phyloP scores from a whole-genome alignment of 1,140 invertebrate genomes.

The Ceratosolen solmsi region DNA sequence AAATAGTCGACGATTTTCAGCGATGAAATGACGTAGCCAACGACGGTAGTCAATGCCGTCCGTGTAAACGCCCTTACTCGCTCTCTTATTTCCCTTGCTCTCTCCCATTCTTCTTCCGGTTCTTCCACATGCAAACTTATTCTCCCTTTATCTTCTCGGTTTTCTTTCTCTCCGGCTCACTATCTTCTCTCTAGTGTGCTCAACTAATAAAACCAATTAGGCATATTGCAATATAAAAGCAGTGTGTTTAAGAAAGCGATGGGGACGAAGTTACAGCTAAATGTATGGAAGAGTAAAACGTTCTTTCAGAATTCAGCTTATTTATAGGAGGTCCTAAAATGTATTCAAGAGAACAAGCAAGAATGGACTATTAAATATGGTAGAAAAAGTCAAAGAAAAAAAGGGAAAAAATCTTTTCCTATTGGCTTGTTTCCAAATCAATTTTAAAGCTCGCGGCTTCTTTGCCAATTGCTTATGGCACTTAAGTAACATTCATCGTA shows the following conservation, averaged over 20 bases:
- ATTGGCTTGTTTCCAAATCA: conserved; percentile 71
- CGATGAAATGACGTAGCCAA: conserved; percentile 31
- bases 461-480: conserved; percentile 60
- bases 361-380: conserved; percentile 31
- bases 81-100: no score
- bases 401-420: conserved; percentile 60
- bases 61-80: background rate
- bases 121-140: background rate
- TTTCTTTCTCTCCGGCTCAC: no score
- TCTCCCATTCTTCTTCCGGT: background rate
- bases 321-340: conserved; percentile 20
- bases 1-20: conserved; percentile 32
- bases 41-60: background rate
- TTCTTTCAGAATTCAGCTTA: background rate
- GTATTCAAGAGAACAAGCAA: background rate
- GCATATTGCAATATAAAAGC: conserved; percentile 45
- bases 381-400: conserved; percentile 30
- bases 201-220: conserved; percentile 68
- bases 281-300: background rate
- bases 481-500: conserved; percentile 55
- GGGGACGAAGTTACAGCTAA: background rate
- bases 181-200: conserved; percentile 46
- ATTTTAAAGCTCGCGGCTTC: conserved; percentile 68
- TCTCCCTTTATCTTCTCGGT: background rate
- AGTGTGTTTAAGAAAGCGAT: background rate